Evolutionary conservation across 2,113 vertebrate genomes (phyloP).

Genomic region (Hucho hucho): DNA sequence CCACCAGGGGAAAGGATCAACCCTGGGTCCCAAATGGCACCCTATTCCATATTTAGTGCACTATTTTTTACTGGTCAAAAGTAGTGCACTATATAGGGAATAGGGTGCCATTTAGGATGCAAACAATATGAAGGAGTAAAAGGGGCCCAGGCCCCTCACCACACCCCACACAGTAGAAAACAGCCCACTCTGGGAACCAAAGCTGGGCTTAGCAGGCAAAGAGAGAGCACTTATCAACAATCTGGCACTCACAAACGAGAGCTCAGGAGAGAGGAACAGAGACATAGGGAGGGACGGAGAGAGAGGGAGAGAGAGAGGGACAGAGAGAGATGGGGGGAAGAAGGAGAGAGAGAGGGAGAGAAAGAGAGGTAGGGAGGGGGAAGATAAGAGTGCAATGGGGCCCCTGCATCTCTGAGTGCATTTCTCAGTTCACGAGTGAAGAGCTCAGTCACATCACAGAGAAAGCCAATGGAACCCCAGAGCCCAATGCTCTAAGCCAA

Average conservation of each 20-base stretch:
- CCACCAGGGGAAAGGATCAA: conserved; percentile 64
- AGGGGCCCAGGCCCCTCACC: background rate
- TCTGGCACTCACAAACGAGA: background rate
- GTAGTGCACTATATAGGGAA: too few species aligned
- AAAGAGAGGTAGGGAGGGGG: conserved; percentile 48
- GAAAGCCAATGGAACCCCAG: background rate
- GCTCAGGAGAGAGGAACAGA: conserved; percentile 7
- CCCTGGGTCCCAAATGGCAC: too few species aligned
- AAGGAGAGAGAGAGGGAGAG: conserved; percentile 40
- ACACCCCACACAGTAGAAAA: conserved; percentile 9
- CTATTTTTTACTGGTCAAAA: too few species aligned
- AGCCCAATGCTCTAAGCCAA: conserved; percentile 6
- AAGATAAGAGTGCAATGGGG: conserved; percentile 23
- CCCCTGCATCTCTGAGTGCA: conserved; percentile 4
- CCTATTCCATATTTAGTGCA: too few species aligned
- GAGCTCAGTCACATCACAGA: background rate
- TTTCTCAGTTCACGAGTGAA: background rate
- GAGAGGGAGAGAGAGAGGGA: conserved; percentile 61
- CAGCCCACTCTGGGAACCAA: background rate
- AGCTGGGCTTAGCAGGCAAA: conserved; percentile 8
- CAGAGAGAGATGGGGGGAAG: too few species aligned
- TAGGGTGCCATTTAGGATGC: too few species aligned
- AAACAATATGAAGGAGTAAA: too few species aligned
- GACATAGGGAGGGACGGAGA: conserved; percentile 54
- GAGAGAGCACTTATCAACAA: conserved; percentile 15